Evolutionary conservation across 64 coral and sea anemone species (phyloP).

Genomic region (Dendronephthya gigantea): DNA sequence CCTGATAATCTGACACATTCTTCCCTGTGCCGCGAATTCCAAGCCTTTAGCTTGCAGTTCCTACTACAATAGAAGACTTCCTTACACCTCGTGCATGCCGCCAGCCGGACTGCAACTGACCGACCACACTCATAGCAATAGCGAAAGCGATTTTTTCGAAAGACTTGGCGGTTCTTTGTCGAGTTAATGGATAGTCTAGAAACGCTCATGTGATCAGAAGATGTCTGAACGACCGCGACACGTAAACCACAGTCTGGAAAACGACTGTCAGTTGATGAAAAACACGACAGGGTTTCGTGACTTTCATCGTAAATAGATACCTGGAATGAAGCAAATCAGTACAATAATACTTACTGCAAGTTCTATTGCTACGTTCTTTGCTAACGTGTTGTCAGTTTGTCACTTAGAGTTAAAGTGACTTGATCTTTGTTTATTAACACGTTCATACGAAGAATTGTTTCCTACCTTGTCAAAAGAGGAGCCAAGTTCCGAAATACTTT

Average conservation of each 20-base stretch:
- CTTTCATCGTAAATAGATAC: neutral
- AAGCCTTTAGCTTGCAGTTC: constrained; percentile 86
- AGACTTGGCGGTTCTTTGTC: constrained; percentile 57
- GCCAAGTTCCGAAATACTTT: neutral
- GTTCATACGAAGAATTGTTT: neutral
- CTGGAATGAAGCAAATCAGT: neutral
- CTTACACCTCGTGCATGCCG: constrained; percentile 87
- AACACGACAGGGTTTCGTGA: neutral
- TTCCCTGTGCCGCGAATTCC: constrained; percentile 86
- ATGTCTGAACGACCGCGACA: constrained; percentile 67
- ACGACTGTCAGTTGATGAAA: neutral
- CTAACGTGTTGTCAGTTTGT: too few species aligned
- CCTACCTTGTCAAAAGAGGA: neutral
- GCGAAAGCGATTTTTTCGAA: constrained; percentile 98
- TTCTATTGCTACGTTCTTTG: too few species aligned
- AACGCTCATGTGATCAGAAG: constrained; percentile 70
- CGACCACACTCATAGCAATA: constrained; percentile 98
- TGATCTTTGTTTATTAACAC: too few species aligned
- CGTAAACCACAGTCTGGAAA: constrained; percentile 69
- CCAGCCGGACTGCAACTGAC: constrained; percentile 77
- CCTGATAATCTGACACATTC: constrained; percentile 86
- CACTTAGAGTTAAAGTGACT: too few species aligned
- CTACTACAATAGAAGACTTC: constrained; percentile 96
- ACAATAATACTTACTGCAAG: too few species aligned
- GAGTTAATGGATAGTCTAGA: constrained; percentile 70